Conservation (phyloP, 23 tunicate species). For the Ciona savignyi region DNA sequence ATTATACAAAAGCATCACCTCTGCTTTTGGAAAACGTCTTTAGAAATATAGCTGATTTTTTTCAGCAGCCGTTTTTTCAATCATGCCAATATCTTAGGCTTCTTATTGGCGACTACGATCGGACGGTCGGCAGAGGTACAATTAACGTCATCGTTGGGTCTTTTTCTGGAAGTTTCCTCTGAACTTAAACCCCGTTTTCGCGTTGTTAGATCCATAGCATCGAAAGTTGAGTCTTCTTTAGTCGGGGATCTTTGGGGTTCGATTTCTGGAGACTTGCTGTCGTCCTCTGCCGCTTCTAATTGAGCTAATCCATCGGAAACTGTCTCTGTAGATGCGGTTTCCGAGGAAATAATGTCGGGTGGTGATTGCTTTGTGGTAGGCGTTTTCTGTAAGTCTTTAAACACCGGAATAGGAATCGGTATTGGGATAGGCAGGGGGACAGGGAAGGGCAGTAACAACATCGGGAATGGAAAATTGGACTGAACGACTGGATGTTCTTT, state of each 20-base stretch:
- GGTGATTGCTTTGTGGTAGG: too few species aligned
- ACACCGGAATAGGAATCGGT: conserved; percentile 16
- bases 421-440: conserved; percentile 36
- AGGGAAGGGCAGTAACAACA: conserved; percentile 35
- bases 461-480: conserved; percentile 11
- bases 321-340: neutral
- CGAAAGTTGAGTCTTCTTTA: neutral
- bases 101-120: neutral
- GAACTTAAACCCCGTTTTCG: neutral
- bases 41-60: too few species aligned
- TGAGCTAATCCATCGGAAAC: neutral
- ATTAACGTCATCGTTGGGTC: neutral
- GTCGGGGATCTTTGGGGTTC: neutral
- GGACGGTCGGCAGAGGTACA: neutral
- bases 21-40: too few species aligned
- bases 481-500: neutral
- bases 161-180: conserved; percentile 2
- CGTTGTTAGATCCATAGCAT: conserved; percentile 1
- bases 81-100: neutral
- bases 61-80: too few species aligned
- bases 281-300: neutral
- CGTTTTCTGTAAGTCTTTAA: too few species aligned
- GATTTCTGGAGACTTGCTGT: neutral
- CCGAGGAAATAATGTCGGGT: too few species aligned
- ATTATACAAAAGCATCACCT: too few species aligned